These are phyloP conservation scores for Pygmarrhopalites habei DNA, from an alignment of 1,140 invertebrate species.

Conservation along the genomic window DNA sequence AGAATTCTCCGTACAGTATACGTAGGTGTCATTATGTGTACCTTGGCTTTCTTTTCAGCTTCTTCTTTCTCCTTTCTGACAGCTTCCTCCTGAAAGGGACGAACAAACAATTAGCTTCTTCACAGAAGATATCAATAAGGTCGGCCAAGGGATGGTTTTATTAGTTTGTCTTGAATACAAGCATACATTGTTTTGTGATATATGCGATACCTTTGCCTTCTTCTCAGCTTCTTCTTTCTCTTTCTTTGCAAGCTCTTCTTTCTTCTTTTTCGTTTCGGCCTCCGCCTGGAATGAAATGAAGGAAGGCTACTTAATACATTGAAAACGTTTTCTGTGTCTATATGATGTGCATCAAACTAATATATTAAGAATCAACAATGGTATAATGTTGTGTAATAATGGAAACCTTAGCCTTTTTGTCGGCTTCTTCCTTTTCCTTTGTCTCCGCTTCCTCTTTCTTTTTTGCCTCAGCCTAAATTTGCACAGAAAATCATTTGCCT, in stretches of 20 bases:
- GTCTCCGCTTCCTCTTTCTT: neutral
- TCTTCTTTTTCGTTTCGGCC: constrained; percentile 25
- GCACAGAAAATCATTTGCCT: too few relatives aligned
- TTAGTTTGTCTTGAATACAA: constrained; percentile 3
- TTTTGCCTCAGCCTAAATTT: too few relatives aligned
- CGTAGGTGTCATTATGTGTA: too few relatives aligned
- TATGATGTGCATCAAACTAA: too few relatives aligned
- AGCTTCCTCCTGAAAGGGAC: too few relatives aligned
- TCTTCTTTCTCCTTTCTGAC: constrained; percentile 5
- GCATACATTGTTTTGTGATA: neutral
- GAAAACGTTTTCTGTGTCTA: too few relatives aligned
- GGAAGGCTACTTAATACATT: too few relatives aligned
- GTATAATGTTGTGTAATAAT: too few relatives aligned
- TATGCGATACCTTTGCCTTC: constrained; percentile 16
- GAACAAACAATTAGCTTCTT: neutral
- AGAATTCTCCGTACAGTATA: neutral
- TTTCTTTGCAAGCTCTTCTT: neutral
- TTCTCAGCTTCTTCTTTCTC: neutral
- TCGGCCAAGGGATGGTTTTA: too few relatives aligned
- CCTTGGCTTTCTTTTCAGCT: constrained; percentile 13
- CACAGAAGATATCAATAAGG: too few relatives aligned
- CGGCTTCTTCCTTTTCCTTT: neutral
- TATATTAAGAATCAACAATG: too few relatives aligned
- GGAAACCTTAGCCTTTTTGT: neutral
- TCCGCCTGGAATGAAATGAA: too few relatives aligned